These are phyloP conservation scores for Halocynthia aurantium DNA, from an alignment of 23 tunicate species.

Conservation along the genomic window DNA sequence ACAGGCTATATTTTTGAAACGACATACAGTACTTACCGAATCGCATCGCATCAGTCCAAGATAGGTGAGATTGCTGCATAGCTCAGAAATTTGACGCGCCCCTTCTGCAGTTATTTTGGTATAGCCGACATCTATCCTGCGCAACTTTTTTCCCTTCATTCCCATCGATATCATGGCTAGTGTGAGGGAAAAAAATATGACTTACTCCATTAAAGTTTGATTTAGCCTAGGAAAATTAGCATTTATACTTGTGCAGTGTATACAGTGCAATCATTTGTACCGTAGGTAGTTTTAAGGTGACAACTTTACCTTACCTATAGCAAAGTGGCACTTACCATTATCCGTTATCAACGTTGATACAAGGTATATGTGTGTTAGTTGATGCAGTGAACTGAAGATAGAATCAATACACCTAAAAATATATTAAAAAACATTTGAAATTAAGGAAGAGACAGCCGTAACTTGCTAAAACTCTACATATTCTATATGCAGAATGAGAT, in stretches of 20 bases:
- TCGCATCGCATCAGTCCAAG: constrained; percentile 45
- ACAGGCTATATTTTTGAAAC: too few relatives aligned
- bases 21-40: constrained; percentile 11
- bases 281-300: too few relatives aligned
- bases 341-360: constrained; percentile 10
- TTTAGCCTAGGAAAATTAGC: too few relatives aligned
- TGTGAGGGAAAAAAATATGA: too few relatives aligned
- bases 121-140: constrained; percentile 26
- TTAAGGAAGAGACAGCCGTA: not conserved
- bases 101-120: constrained; percentile 44
- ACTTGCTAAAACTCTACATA: not conserved
- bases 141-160: constrained; percentile 20
- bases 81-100: constrained; percentile 24
- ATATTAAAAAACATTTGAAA: not conserved
- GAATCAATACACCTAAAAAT: constrained; percentile 3
- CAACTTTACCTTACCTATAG: too few relatives aligned
- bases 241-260: too few relatives aligned
- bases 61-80: constrained; percentile 18
- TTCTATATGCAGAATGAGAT: not conserved
- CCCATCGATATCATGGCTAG: constrained; percentile 30
- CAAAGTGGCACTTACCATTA: not conserved
- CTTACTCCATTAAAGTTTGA: too few relatives aligned
- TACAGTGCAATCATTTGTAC: too few relatives aligned
- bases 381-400: not conserved
- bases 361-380: not conserved